Base-by-base conservation (phyloP, 2,113 vertebrate species). In the Ia io region DNA sequence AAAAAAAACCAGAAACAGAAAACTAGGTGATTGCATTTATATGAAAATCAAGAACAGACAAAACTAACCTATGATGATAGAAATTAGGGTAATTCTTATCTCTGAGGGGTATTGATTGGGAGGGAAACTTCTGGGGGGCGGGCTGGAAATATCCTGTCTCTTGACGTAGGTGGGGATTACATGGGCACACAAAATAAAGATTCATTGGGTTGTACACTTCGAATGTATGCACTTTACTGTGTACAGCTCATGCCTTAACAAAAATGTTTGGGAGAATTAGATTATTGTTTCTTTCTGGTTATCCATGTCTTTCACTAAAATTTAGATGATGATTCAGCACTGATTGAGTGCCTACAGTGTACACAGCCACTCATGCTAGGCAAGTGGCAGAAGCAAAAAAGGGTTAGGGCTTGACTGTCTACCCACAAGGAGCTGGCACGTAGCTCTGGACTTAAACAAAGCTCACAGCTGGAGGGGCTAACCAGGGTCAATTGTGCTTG, bases 261-360 rank as follows among this genome's bases (percentile, higher is more conserved):
- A 70, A 91, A 85, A 70, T 82, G 65, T 56, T 71, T 92, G 77
- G 65, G 90, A 90, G 49, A 49, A 22, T 63, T 79, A 40, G 11
- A 51, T 53, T 92, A 71, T 67, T 59, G 17, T 51, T 87, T 93
- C 37, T 97, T 88, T 80, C 73, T 78, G 42, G 47, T 73, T 32
- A 56, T 80, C 30, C 42, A 40, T 14, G 9, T 25, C 16, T 83
- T 77, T 90, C 49, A 78, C 42, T 90, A 18, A 85, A 71, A 37
- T 93, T 73, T 70, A 32, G 28, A 63, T 37, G 37, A 37, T 56
- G 51, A 42, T 44, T 84, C 51, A 32, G 63, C 76, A 78, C 51
- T 78, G 30, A 86, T 0, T 12, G 51, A 86, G 37, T 14, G 11
- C 22, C 42, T 91, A 12, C 22, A 59, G 22, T 1, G 3, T 44